Evolutionary conservation across 2,888 invertebrate genomes (phyloP).

Genomic region (Oscheius sp.): DNA sequence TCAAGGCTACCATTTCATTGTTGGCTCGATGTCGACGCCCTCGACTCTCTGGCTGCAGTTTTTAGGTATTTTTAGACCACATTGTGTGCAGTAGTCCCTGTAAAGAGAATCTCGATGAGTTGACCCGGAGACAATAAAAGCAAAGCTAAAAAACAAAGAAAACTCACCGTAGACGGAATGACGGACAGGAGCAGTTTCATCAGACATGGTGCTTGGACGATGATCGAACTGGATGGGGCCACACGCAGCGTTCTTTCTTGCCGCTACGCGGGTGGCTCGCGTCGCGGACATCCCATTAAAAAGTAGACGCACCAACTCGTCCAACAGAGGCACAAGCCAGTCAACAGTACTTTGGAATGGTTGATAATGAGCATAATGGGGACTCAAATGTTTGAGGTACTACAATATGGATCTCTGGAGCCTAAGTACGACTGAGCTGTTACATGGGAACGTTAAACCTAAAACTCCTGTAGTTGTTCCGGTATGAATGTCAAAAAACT

Average conservation of each 20-base stretch:
- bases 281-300: too few relatives aligned
- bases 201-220: slow-evolving; percentile 25
- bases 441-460: too few relatives aligned
- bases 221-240: slow-evolving; percentile 1
- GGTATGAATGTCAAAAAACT: too few relatives aligned
- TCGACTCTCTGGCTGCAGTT: slow-evolving; percentile 18
- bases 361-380: too few relatives aligned
- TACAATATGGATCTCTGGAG: too few relatives aligned
- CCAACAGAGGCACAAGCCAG: too few relatives aligned
- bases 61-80: slow-evolving; percentile 32
- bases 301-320: too few relatives aligned
- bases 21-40: slow-evolving; percentile 17
- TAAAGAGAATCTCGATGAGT: slow-evolving; percentile 25
- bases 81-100: slow-evolving; percentile 26
- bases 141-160: not conserved
- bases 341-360: too few relatives aligned
- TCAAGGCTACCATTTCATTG: slow-evolving; percentile 26
- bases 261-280: not conserved
- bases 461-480: too few relatives aligned
- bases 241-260: not conserved
- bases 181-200: slow-evolving; percentile 26
- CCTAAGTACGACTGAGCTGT: too few relatives aligned
- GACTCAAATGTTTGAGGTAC: too few relatives aligned
- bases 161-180: slow-evolving; percentile 36
- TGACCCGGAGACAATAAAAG: slow-evolving; percentile 3